Evolutionary conservation across 2,797 vertebrate species (phyloP).

Genomic region (Sus cebifrons): DNA sequence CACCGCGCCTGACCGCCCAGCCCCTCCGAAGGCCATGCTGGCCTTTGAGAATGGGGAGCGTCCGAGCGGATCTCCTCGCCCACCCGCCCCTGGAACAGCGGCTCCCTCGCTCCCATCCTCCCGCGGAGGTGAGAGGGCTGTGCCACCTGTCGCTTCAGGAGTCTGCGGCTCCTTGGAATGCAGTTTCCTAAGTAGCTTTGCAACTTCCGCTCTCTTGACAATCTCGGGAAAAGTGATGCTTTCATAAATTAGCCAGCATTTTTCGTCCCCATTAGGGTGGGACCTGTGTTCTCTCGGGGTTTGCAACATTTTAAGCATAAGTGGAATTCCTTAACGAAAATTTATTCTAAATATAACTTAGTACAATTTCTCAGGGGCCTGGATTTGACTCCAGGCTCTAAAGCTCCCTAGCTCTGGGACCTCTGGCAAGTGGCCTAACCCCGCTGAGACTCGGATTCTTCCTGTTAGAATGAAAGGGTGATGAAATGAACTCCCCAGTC

Average conservation of each 20-base stretch:
- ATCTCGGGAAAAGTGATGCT: not conserved
- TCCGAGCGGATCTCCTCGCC: not conserved
- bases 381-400: not conserved
- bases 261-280: not conserved
- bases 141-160: not conserved
- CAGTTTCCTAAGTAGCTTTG: not conserved
- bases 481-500: not conserved
- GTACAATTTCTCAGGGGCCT: not conserved
- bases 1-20: not conserved
- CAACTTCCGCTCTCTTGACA: not conserved
- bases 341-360: not conserved
- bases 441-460: not conserved
- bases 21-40: no score
- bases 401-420: not conserved
- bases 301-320: constrained; percentile 1
- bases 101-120: not conserved
- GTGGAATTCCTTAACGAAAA: not conserved
- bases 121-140: not conserved
- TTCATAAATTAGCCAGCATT: not conserved
- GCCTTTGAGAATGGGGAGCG: no score
- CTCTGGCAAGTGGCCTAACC: not conserved
- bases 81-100: no score
- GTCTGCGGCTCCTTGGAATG: not conserved
- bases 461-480: not conserved
- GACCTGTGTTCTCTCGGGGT: not conserved